Percentiles rank a stretch among this genome's conserved stretches.
Evolutionary conservation across 2,113 vertebrate species (phyloP).

Genomic region (Zosterops pallidus): DNA sequence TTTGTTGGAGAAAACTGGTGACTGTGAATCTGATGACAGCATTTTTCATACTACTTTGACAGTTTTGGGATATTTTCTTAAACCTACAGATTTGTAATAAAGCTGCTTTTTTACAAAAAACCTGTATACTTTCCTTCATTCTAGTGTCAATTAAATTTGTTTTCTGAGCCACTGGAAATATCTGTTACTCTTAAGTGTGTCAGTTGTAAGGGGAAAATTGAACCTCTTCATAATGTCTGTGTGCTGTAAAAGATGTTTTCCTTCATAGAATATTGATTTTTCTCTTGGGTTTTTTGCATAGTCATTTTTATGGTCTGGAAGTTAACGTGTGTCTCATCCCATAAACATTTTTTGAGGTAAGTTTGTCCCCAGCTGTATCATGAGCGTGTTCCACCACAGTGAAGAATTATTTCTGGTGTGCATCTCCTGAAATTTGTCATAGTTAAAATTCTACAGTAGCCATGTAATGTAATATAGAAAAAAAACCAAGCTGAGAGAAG

Average conservation of each 20-base stretch:
- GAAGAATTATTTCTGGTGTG: not conserved
- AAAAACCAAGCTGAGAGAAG: not conserved
- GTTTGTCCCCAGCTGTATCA: not conserved
- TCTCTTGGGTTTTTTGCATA: not conserved
- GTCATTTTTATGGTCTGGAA: not conserved
- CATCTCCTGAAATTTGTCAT: not conserved
- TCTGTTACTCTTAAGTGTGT: not conserved
- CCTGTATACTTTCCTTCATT: not conserved
- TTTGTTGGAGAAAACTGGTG: constrained; percentile 32
- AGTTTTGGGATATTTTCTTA: constrained; percentile 61
- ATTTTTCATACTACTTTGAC: constrained; percentile 53
- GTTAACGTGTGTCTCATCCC: not conserved
- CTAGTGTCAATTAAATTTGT: not conserved
- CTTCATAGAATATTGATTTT: not conserved
- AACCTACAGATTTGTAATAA: constrained; percentile 60
- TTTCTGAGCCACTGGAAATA: not conserved
- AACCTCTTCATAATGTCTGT: not conserved
- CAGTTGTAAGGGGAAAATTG: not conserved
- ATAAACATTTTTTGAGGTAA: not conserved
- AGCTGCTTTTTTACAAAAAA: not conserved
- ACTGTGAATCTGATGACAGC: constrained; percentile 9
- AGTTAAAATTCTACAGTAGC: not conserved
- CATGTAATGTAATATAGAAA: not conserved
- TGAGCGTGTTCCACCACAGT: not conserved
- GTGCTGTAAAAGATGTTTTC: not conserved